Conservation (phyloP, 2,888 invertebrate genomes). For the Embidobia sp. region DNA sequence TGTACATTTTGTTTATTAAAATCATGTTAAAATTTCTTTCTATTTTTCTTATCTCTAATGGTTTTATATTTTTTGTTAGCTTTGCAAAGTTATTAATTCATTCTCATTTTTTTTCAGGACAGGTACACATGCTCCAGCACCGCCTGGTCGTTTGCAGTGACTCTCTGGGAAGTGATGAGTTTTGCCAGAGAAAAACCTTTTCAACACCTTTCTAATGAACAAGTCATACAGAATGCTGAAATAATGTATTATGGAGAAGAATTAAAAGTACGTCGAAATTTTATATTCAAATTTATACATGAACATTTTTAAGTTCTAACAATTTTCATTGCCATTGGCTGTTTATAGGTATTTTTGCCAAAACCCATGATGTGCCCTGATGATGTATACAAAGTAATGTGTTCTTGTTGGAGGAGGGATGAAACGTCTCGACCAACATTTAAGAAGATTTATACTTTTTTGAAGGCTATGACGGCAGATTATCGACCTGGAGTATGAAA, state of each 20-base stretch:
- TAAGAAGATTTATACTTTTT: slow-evolving; percentile 86
- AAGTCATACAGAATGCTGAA: slow-evolving; percentile 86
- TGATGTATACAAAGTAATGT: slow-evolving; percentile 89
- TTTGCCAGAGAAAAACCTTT: slow-evolving; percentile 85
- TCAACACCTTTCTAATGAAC: slow-evolving; percentile 84
- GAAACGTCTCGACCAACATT: slow-evolving; percentile 84
- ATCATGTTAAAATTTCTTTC: no score
- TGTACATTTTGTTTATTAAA: no score
- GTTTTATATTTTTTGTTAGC: no score
- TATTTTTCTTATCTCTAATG: no score
- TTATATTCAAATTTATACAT: no score
- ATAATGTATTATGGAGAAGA: slow-evolving; percentile 86
- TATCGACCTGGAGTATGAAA: slow-evolving; percentile 81
- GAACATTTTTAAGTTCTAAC: no score
- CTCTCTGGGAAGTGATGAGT: slow-evolving; percentile 85
- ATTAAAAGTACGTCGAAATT: slow-evolving; percentile 81
- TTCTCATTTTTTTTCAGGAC: slow-evolving; percentile 81
- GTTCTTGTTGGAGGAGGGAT: slow-evolving; percentile 86
- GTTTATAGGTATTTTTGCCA: slow-evolving; percentile 84
- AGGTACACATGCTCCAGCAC: slow-evolving; percentile 85
- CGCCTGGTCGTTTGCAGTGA: slow-evolving; percentile 86
- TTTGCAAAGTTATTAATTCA: neutral
- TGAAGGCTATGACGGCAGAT: slow-evolving; percentile 85
- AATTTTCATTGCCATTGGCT: neutral
- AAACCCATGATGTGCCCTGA: slow-evolving; percentile 89